A percentile compares a stretch with the other conserved stretches of the same genome.
Evolutionary conservation across 2,888 invertebrate genomes (phyloP).

Genomic region (Drosophila pullipes): DNA sequence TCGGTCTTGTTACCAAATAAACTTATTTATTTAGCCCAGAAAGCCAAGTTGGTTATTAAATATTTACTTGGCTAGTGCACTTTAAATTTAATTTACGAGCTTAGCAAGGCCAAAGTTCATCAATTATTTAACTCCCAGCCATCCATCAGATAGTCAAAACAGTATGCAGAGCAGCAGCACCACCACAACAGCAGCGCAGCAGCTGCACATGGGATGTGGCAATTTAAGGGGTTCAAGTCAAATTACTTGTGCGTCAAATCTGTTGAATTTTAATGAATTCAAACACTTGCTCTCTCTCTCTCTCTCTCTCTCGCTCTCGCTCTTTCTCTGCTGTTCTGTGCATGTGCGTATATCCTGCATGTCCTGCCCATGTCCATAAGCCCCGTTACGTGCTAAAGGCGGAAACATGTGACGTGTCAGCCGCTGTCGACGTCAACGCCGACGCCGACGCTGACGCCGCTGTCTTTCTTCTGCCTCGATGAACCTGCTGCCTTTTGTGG

Average conservation of each 20-base stretch:
- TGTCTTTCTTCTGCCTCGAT: constrained; percentile 11
- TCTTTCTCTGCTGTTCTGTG: constrained; percentile 23
- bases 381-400: constrained; percentile 71
- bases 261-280: constrained; percentile 73
- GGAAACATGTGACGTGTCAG: constrained; percentile 76
- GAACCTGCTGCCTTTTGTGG: constrained; percentile 45
- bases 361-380: constrained; percentile 44
- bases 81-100: constrained; percentile 69
- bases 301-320: neutral
- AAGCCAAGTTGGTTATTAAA: constrained; percentile 74
- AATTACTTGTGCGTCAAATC: constrained; percentile 56
- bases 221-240: constrained; percentile 54
- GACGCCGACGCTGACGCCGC: neutral
- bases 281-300: constrained; percentile 40
- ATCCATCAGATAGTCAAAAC: constrained; percentile 41
- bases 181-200: neutral
- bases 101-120: constrained; percentile 64
- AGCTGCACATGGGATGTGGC: constrained; percentile 19
- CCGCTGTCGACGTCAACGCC: constrained; percentile 7
- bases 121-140: constrained; percentile 56
- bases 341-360: constrained; percentile 30
- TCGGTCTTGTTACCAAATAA: constrained; percentile 14
- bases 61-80: constrained; percentile 64
- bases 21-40: constrained; percentile 45
- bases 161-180: neutral